These are phyloP conservation scores for Sturmia bella DNA, from an alignment of 2,888 invertebrate species.

Conservation along the genomic window DNA sequence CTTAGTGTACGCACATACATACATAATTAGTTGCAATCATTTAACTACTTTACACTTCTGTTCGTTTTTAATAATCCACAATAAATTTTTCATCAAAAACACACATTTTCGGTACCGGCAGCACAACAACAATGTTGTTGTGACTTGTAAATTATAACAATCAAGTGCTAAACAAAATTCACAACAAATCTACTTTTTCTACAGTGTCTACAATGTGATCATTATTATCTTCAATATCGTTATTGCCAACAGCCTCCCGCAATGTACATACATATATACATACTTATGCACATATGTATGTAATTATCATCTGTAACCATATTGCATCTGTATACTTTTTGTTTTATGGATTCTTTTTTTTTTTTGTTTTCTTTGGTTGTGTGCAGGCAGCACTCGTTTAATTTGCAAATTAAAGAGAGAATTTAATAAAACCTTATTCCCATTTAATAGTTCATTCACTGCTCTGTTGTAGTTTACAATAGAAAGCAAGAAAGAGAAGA, in stretches of 20 bases:
- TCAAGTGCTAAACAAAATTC: constrained; percentile 54
- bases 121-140: constrained; percentile 17
- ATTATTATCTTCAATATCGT: constrained; percentile 2
- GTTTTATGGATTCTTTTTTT: constrained; percentile 5
- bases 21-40: too few species aligned
- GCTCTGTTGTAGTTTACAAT: background rate
- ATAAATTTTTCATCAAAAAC: constrained; percentile 8
- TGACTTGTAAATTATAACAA: constrained; percentile 57
- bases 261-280: too few species aligned
- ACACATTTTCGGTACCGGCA: constrained; percentile 3
- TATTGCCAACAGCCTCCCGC: background rate
- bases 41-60: too few species aligned
- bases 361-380: too few species aligned
- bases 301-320: background rate
- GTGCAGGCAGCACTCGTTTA: constrained; percentile 15
- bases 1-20: too few species aligned
- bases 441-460: constrained; percentile 36
- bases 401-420: constrained; percentile 46
- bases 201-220: constrained; percentile 8
- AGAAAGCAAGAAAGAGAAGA: background rate
- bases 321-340: constrained; percentile 18
- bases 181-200: constrained; percentile 19
- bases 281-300: too few species aligned
- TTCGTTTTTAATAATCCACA: constrained; percentile 6
- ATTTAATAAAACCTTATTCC: constrained; percentile 42